Evolutionary conservation across 2,888 invertebrate genomes (phyloP).

Genomic region (Drosophila formosana): DNA sequence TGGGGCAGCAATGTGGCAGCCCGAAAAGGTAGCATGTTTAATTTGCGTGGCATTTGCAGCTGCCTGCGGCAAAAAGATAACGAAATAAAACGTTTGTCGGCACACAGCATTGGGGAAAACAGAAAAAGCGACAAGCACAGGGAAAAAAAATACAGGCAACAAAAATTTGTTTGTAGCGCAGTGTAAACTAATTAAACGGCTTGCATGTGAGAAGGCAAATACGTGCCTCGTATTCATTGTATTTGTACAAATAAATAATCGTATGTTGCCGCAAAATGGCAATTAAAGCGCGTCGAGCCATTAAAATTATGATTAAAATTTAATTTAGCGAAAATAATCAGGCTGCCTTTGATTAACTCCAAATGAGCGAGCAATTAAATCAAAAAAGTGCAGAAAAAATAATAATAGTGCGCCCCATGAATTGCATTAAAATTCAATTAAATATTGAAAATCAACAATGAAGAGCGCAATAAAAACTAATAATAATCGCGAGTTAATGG

Average conservation of each 20-base stretch:
- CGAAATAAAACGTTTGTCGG: slow-evolving; percentile 82
- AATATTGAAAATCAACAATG: slow-evolving; percentile 58
- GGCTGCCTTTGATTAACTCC: slow-evolving; percentile 67
- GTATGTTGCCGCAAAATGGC: slow-evolving; percentile 35
- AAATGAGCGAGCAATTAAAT: slow-evolving; percentile 44
- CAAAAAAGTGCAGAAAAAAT: slow-evolving; percentile 41
- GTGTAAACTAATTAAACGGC: slow-evolving; percentile 78
- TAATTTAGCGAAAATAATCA: slow-evolving; percentile 78
- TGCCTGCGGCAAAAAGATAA: slow-evolving; percentile 84
- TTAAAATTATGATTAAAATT: slow-evolving; percentile 78
- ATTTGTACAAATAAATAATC: slow-evolving; percentile 9
- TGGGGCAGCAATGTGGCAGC: slow-evolving; percentile 24
- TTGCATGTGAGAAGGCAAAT: slow-evolving; percentile 38
- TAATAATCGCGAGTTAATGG: slow-evolving; percentile 73
- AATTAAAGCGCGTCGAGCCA: slow-evolving; percentile 48
- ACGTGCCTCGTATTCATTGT: slow-evolving; percentile 4
- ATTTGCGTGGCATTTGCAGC: slow-evolving; percentile 84
- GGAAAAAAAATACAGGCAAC: slow-evolving; percentile 7
- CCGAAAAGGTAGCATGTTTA: slow-evolving; percentile 81
- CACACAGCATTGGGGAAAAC: slow-evolving; percentile 16
- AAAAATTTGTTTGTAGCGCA: slow-evolving; percentile 59
- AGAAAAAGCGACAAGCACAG: neutral
- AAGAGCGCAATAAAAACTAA: slow-evolving; percentile 69
- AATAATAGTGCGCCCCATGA: slow-evolving; percentile 57
- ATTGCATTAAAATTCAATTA: slow-evolving; percentile 80